These are phyloP conservation scores for Trichonephila clavata DNA, from an alignment of 1,140 invertebrate genomes.

Conservation along the genomic window DNA sequence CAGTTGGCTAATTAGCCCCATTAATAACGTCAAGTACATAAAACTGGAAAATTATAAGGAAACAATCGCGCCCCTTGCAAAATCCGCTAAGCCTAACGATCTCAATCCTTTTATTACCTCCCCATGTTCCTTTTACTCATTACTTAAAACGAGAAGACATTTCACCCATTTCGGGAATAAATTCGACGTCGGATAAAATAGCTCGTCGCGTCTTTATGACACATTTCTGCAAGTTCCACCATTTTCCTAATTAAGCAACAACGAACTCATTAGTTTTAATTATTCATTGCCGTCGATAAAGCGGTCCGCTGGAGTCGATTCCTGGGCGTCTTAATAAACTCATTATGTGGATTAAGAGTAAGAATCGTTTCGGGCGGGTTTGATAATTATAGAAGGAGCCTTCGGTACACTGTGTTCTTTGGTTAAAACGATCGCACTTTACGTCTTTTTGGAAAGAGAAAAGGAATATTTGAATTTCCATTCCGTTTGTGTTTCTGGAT, in stretches of 20 bases:
- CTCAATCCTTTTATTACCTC: background rate
- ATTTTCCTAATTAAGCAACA: conserved; percentile 75
- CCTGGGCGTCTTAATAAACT: conserved; percentile 61
- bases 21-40: conserved; percentile 15
- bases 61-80: background rate
- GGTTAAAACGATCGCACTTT: conserved; percentile 3
- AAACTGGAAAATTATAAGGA: background rate
- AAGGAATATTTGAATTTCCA: background rate
- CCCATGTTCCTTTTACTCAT: conserved; percentile 10
- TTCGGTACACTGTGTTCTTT: background rate
- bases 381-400: conserved; percentile 51
- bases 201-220: conserved; percentile 60
- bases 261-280: conserved; percentile 71
- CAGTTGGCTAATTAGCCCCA: background rate
- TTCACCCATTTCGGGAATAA: background rate
- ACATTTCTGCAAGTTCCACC: conserved; percentile 46
- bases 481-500: background rate
- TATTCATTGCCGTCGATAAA: conserved; percentile 73
- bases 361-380: background rate
- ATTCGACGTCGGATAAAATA: conserved; percentile 47
- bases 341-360: conserved; percentile 63
- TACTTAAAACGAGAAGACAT: conserved; percentile 21
- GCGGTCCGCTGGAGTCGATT: conserved; percentile 25
- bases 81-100: conserved; percentile 5
- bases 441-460: conserved; percentile 10